phyloP scores from a whole-genome alignment of 2,113 vertebrate genomes.

The Mesocricetus auratus region DNA sequence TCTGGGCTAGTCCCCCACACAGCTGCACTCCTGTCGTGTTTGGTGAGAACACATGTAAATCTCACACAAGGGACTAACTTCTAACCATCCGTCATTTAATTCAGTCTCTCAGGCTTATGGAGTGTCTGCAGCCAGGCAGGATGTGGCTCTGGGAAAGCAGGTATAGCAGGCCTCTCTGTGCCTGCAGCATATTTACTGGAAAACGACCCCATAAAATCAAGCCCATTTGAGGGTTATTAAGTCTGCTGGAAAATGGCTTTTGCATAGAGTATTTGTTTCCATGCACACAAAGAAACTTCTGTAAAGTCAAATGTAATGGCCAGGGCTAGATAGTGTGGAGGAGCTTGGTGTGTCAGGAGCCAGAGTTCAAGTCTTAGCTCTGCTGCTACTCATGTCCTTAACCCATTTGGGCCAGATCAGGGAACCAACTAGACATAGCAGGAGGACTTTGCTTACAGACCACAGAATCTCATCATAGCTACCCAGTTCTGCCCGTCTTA shows the following conservation, averaged over 20 bases:
- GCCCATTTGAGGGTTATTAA: background rate
- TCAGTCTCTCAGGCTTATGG: no score
- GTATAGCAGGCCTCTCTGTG: background rate
- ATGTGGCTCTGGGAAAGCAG: background rate
- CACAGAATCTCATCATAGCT: background rate
- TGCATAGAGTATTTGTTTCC: background rate
- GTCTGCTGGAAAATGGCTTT: background rate
- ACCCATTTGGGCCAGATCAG: background rate
- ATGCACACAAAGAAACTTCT: background rate
- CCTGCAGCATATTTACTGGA: background rate
- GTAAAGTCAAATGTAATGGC: background rate
- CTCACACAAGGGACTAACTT: background rate
- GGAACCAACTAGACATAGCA: background rate
- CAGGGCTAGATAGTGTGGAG: background rate
- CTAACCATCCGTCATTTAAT: background rate
- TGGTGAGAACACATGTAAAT: background rate
- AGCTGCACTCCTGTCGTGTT: background rate
- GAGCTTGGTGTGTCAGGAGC: background rate
- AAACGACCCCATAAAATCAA: background rate
- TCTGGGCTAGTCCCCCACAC: background rate
- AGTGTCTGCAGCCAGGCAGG: background rate
- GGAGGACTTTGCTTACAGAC: background rate
- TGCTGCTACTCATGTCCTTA: background rate
- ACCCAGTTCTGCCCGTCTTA: accelerated
- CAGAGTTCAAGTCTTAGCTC: background rate